Evolutionary conservation across 2,113 vertebrate species (phyloP).

Genomic region (Xiphorhynchus elegans): DNA sequence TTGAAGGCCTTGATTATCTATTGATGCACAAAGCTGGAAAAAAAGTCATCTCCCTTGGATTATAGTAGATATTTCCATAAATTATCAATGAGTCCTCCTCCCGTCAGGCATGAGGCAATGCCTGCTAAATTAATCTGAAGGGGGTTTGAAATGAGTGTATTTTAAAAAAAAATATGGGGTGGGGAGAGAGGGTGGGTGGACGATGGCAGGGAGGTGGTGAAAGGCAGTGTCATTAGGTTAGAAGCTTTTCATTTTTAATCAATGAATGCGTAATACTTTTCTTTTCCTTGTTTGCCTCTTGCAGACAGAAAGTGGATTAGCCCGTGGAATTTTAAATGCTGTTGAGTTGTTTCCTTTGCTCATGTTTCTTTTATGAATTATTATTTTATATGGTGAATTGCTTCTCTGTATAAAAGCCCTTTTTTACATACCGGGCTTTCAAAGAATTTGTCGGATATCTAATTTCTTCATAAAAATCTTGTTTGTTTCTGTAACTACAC

Average conservation of each 20-base stretch:
- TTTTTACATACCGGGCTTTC: constrained; percentile 77
- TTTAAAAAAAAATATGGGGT: constrained; percentile 29
- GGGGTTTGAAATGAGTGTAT: constrained; percentile 68
- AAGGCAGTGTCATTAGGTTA: constrained; percentile 80
- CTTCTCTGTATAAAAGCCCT: constrained; percentile 84
- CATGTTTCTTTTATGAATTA: constrained; percentile 93
- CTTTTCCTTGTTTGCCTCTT: constrained; percentile 75
- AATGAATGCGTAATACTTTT: constrained; percentile 83
- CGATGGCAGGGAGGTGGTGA: constrained; percentile 72
- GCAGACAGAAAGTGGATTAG: constrained; percentile 81
- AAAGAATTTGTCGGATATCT: constrained; percentile 77
- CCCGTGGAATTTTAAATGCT: constrained; percentile 81
- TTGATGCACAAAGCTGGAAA: constrained; percentile 97
- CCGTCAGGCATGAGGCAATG: constrained; percentile 81
- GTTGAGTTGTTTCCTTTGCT: constrained; percentile 86
- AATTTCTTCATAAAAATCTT: constrained; percentile 78
- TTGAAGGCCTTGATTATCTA: constrained; percentile 99
- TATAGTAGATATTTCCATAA: constrained; percentile 99
- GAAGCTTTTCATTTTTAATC: constrained; percentile 90
- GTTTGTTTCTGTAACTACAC: constrained; percentile 72
- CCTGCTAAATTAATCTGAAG: constrained; percentile 82
- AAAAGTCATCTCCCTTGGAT: constrained; percentile 97
- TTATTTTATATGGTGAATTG: constrained; percentile 85
- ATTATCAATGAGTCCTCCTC: constrained; percentile 97
- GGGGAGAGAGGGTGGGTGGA: constrained; percentile 43